These are phyloP conservation scores for Diaphora mendica DNA, from an alignment of 2,888 invertebrate species.

Conservation along the genomic window DNA sequence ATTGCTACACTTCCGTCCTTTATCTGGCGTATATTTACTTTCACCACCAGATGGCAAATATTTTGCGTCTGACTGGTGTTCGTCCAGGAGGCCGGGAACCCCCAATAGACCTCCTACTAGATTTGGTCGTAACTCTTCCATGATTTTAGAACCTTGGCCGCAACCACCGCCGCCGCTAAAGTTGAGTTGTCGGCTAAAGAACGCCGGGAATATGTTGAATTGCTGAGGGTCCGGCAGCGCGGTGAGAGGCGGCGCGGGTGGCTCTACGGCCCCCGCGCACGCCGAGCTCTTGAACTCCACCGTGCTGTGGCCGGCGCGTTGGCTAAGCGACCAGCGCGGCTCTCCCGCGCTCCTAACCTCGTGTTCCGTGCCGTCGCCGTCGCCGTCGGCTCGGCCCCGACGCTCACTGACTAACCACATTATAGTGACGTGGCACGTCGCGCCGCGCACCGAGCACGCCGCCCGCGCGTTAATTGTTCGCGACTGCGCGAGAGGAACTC, in stretches of 20 bases:
- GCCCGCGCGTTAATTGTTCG: conserved; percentile 84
- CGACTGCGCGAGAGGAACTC: conserved; percentile 81
- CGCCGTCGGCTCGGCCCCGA: conserved; percentile 87
- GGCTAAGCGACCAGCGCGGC: conserved; percentile 81
- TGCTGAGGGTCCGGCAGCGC: conserved; percentile 90
- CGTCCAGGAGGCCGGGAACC: conserved; percentile 92
- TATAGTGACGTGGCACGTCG: conserved; percentile 84
- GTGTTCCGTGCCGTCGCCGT: conserved; percentile 80
- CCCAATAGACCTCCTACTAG: conserved; percentile 92
- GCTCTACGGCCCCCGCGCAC: conserved; percentile 87
- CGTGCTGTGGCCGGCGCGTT: conserved; percentile 89
- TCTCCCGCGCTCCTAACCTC: conserved; percentile 76
- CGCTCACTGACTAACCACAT: conserved; percentile 89
- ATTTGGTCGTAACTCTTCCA: conserved; percentile 95
- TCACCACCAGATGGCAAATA: conserved; percentile 84
- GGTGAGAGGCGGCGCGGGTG: conserved; percentile 85
- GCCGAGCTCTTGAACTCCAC: conserved; percentile 94
- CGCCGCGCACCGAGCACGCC: conserved; percentile 73
- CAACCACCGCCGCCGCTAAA: conserved; percentile 90
- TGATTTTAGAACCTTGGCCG: conserved; percentile 91
- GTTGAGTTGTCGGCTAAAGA: conserved; percentile 95
- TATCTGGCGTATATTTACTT: conserved; percentile 85
- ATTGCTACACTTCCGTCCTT: conserved; percentile 92
- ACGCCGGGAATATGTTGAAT: conserved; percentile 96
- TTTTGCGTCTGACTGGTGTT: conserved; percentile 88